Evolutionary conservation across 2,113 vertebrate genomes (phyloP).

Genomic region (Otus sunia): DNA sequence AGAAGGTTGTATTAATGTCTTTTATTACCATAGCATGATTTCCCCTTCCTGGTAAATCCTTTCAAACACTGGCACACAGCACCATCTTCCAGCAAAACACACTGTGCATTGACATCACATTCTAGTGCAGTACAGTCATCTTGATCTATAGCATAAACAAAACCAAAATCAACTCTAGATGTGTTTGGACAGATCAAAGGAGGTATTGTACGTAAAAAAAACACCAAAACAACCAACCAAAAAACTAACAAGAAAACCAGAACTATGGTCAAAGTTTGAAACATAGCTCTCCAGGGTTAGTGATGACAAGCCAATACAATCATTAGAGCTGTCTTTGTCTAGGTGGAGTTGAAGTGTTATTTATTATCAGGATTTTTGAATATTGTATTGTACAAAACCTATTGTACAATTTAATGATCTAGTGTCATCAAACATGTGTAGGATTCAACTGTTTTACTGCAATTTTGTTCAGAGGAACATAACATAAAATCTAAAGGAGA

Average conservation of each 20-base stretch:
- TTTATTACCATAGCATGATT: constrained; percentile 82
- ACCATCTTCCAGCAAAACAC: constrained; percentile 70
- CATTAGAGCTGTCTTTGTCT: background rate
- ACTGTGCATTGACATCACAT: constrained; percentile 80
- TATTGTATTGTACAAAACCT: background rate
- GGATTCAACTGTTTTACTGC: background rate
- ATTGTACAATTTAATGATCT: background rate
- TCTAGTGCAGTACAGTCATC: constrained; percentile 75
- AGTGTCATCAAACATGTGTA: background rate
- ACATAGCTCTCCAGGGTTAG: background rate
- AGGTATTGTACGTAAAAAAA: background rate
- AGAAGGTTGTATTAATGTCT: background rate
- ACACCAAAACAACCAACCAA: accelerated
- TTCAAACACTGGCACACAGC: constrained; percentile 79
- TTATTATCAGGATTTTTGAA: background rate
- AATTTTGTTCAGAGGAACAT: background rate
- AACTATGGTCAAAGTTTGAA: background rate
- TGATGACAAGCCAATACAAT: background rate
- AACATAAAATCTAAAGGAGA: background rate
- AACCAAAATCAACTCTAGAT: background rate
- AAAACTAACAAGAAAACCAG: background rate
- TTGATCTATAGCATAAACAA: constrained; percentile 73
- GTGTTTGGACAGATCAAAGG: background rate
- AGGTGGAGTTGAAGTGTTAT: background rate
- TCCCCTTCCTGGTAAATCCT: constrained; percentile 83